These are phyloP conservation scores for Leuctra nigra DNA, from an alignment of 2,888 invertebrate genomes.

Conservation along the genomic window DNA sequence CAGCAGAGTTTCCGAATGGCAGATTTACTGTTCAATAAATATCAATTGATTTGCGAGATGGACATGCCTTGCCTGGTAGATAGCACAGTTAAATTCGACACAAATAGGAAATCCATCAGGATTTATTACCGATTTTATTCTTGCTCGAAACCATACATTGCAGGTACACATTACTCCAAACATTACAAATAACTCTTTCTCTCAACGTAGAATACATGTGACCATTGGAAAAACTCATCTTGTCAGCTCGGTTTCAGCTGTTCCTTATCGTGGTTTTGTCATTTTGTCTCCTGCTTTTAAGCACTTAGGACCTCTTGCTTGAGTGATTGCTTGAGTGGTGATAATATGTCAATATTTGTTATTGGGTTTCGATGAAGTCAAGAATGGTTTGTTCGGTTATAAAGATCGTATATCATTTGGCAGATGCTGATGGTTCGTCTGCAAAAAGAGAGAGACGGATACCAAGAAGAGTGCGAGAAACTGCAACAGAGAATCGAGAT, in stretches of 20 bases:
- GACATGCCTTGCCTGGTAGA: too few species aligned
- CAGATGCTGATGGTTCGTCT: constrained; percentile 68
- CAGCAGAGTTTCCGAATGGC: background rate
- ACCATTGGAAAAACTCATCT: too few species aligned
- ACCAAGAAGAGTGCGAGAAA: constrained; percentile 73
- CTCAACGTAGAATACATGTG: too few species aligned
- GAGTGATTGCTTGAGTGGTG: background rate
- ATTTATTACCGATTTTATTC: too few species aligned
- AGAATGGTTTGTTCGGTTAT: background rate
- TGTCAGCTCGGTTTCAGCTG: too few species aligned
- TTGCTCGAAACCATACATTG: too few species aligned
- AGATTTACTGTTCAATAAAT: background rate
- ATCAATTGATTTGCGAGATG: constrained; percentile 5
- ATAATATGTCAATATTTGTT: background rate
- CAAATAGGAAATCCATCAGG: too few species aligned
- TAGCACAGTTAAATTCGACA: too few species aligned
- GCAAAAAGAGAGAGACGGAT: constrained; percentile 82
- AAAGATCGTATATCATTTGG: background rate
- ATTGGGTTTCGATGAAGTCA: background rate
- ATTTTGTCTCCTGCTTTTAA: background rate
- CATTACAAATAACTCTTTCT: too few species aligned
- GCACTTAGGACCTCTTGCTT: background rate
- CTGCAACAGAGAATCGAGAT: constrained; percentile 76
- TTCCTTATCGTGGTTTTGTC: too few species aligned
- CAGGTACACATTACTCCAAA: too few species aligned